Evolutionary conservation across 2,888 invertebrate species (phyloP), one percentile per base, ranked within the genome.

Genomic region (Diplazon laetatorius): DNA sequence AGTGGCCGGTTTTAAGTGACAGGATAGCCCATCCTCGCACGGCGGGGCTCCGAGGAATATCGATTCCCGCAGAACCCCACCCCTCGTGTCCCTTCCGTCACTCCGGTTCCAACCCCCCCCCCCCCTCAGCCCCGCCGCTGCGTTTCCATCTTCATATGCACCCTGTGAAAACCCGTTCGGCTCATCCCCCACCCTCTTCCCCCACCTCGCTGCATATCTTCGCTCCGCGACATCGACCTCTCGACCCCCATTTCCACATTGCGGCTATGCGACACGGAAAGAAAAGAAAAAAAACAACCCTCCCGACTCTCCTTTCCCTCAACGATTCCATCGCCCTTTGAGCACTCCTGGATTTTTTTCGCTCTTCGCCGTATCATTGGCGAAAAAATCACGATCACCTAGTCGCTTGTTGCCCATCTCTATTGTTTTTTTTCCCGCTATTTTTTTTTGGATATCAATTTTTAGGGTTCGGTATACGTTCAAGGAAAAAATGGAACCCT

Each of bases 1-100:
- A 77, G 78, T 75, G 80, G 71, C 71, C 68, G 75, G 74, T 77
- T 82, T 76, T 76, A 78, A 80, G 69, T 80, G 80, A 78, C 76
- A 75, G 76, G 70, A 76, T 80, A 69, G 77, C 39, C 57, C 30
- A 30, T 30, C 30, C 30, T 30, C 30, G 30, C 30, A 12, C 55
- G 72, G 48, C 66, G 50, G n/a, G 8, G 39, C 60, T 55, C 46
- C 55, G 62, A 62, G 55, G 55, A 77, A 68, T 68, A 77, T 77
- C 66, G 76, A 77, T 77, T 72, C 55, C 5, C 16, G 12, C 20
- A 10, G 22, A 52, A 30, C n/a, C 2, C 63, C 14, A 50, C 9
- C 50, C 25, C 65, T 39, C 55, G 42, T 12, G 16, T n/a, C 35
- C 16, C 30, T 42, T 42, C 59, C 60, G 60, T 52, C 71, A 39